phyloP scores from a whole-genome alignment of 2,113 vertebrate genomes.

The Toxostoma redivivum region DNA sequence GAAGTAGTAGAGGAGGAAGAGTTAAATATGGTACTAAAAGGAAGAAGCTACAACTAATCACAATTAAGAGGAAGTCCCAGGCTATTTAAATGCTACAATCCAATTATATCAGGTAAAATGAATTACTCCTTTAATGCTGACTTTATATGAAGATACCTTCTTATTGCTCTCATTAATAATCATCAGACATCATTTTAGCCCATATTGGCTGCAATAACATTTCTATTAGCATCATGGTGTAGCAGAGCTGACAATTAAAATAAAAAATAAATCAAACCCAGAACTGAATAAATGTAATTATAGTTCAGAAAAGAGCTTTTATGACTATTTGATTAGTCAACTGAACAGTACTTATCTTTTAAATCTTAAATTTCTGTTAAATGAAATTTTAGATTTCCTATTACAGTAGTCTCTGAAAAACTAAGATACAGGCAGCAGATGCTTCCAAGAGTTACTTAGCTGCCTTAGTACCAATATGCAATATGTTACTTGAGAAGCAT shows the following conservation, averaged over 20 bases:
- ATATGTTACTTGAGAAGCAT: neutral
- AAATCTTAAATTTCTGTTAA: slow-evolving; percentile 59
- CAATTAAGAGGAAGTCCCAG: slow-evolving; percentile 83
- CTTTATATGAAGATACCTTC: slow-evolving; percentile 89
- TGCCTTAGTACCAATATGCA: neutral
- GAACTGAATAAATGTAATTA: slow-evolving; percentile 78
- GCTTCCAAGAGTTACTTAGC: neutral
- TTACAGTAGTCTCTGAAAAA: neutral
- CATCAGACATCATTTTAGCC: slow-evolving; percentile 87
- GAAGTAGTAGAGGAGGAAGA: slow-evolving; percentile 70
- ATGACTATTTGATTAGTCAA: slow-evolving; percentile 83
- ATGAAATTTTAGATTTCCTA: slow-evolving; percentile 17
- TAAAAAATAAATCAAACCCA: slow-evolving; percentile 82
- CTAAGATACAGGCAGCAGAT: neutral
- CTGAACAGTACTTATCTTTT: slow-evolving; percentile 67
- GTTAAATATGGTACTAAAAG: slow-evolving; percentile 76
- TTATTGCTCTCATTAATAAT: slow-evolving; percentile 98
- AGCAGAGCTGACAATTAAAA: slow-evolving; percentile 79
- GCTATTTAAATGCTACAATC: slow-evolving; percentile 82
- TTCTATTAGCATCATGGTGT: slow-evolving; percentile 83
- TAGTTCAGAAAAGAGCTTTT: slow-evolving; percentile 78
- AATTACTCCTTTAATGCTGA: slow-evolving; percentile 89
- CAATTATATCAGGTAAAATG: slow-evolving; percentile 87
- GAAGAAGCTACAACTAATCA: slow-evolving; percentile 76
- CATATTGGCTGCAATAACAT: slow-evolving; percentile 86